Conservation (phyloP, 2,797 vertebrate genomes). For the Kryptolebias ocellatus region DNA sequence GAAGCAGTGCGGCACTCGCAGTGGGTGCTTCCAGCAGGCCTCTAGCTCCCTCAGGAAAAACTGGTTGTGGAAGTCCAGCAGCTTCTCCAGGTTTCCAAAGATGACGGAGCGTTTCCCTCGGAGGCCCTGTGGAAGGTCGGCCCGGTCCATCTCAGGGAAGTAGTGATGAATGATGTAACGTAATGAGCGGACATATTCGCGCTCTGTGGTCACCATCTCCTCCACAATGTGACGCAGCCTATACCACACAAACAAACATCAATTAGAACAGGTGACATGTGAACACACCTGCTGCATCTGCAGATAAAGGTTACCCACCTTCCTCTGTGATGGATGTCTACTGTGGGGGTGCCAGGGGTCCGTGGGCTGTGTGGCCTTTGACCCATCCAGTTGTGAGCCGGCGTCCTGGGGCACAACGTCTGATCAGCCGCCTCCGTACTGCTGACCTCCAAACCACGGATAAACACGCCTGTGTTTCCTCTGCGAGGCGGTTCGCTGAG, state of each 20-base stretch:
- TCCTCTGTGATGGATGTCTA: conserved; percentile 77
- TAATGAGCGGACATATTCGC: conserved; percentile 91
- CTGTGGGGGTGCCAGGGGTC: conserved; percentile 31
- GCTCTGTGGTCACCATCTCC: conserved; percentile 95
- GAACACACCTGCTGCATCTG: not conserved
- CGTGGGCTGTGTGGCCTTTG: not conserved
- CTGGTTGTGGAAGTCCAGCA: conserved; percentile 93
- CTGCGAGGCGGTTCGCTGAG: conserved; percentile 78
- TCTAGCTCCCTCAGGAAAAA: conserved; percentile 95
- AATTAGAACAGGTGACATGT: not conserved
- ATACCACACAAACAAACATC: conserved; percentile 49
- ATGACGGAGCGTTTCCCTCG: conserved; percentile 90
- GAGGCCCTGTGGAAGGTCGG: conserved; percentile 92
- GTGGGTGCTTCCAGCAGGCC: conserved; percentile 91
- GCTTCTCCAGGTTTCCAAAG: conserved; percentile 96
- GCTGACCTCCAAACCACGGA: conserved; percentile 89
- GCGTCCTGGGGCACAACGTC: conserved; percentile 69
- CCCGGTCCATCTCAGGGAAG: conserved; percentile 93
- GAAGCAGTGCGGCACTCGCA: conserved; percentile 92
- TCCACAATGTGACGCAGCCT: conserved; percentile 91
- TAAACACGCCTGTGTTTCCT: conserved; percentile 85
- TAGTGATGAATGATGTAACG: conserved; percentile 91
- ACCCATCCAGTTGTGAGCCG: conserved; percentile 60
- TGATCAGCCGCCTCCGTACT: conserved; percentile 79
- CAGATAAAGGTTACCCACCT: conserved; percentile 78